A percentile compares a stretch with the other conserved stretches of the same genome.
Evolutionary conservation across 2,113 vertebrate species (phyloP).

Genomic region (Strigops habroptila): DNA sequence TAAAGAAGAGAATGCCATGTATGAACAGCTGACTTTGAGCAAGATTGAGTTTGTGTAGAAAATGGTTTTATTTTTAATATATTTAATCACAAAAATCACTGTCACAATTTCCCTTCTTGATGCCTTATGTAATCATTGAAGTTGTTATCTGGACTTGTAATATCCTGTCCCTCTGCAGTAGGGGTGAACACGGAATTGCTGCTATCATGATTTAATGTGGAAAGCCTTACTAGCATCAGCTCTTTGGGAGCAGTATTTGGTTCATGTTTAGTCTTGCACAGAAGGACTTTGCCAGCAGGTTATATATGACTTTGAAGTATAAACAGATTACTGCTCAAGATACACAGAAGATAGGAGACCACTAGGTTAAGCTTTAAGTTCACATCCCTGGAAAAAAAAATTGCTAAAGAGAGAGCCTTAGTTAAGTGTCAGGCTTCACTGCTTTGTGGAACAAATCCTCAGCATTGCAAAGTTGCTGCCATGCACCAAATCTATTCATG

Average conservation of each 20-base stretch:
- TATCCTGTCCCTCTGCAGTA: neutral
- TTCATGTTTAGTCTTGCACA: neutral
- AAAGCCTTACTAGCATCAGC: neutral
- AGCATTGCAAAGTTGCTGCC: neutral
- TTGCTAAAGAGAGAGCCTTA: neutral
- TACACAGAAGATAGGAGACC: neutral
- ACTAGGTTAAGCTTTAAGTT: neutral
- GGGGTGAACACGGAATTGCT: neutral
- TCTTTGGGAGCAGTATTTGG: neutral
- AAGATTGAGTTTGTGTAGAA: neutral
- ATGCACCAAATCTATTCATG: neutral
- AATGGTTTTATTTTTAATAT: neutral
- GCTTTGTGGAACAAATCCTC: neutral
- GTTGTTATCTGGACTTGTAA: neutral
- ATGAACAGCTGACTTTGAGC: neutral
- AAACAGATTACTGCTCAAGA: neutral
- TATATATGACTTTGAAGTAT: neutral
- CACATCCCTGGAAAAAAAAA: too few species aligned
- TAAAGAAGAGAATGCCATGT: neutral
- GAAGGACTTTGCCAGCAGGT: neutral
- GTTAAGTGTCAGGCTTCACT: neutral
- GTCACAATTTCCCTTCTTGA: neutral
- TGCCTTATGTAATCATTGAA: neutral
- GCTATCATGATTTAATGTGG: neutral
- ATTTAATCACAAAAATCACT: neutral